A percentile compares a stretch with the other conserved stretches of the same genome.
phyloP scores from a whole-genome alignment of 2,888 invertebrate genomes.

The Trichogramma dendrolimi region DNA sequence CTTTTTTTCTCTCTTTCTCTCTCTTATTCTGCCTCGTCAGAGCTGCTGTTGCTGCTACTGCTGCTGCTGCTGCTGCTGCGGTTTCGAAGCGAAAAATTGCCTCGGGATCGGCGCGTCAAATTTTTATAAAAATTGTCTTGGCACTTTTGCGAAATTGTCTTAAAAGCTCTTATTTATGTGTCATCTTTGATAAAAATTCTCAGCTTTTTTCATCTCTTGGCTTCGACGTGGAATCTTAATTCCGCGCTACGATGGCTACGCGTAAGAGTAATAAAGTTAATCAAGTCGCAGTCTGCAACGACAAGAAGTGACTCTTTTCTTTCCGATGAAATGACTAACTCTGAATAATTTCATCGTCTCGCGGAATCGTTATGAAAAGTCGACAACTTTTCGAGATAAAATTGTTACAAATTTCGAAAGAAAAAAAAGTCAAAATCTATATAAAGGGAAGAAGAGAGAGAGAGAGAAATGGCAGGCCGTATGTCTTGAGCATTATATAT shows the following conservation, averaged over 20 bases:
- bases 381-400: background rate
- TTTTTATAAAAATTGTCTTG: too few relatives aligned
- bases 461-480: background rate
- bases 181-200: too few relatives aligned
- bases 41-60: background rate
- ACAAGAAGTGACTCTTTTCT: conserved; percentile 14
- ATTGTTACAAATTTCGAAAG: background rate
- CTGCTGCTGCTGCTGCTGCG: background rate
- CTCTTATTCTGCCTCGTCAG: too few relatives aligned
- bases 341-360: conserved; percentile 11
- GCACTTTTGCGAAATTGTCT: too few relatives aligned
- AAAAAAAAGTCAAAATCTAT: conserved; percentile 1
- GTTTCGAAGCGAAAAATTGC: background rate
- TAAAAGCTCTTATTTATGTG: too few relatives aligned
- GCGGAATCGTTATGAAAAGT: background rate
- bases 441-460: background rate
- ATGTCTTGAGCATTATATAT: too few relatives aligned
- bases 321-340: conserved; percentile 30
- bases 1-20: background rate
- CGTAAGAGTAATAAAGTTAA: too few relatives aligned
- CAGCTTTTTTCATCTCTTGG: too few relatives aligned
- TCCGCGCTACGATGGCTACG: too few relatives aligned
- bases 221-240: too few relatives aligned
- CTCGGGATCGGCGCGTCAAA: too few relatives aligned
- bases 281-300: too few relatives aligned